Percentiles rank a stretch among this genome's conserved stretches.
These are phyloP conservation scores for Macroteleia sp. DNA, from an alignment of 2,888 invertebrate genomes.

Conservation along the genomic window DNA sequence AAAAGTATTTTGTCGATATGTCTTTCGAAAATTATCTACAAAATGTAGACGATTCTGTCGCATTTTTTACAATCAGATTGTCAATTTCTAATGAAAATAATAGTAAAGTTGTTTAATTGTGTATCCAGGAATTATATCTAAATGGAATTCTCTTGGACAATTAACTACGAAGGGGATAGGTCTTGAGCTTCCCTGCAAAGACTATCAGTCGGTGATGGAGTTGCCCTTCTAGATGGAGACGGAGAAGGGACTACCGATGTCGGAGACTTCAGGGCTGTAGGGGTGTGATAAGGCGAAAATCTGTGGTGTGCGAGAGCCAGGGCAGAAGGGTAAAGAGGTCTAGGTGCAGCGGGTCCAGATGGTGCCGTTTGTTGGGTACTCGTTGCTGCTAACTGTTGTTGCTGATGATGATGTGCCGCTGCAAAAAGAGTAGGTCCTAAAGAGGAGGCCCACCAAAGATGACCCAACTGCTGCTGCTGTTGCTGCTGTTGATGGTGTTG, in stretches of 20 bases:
- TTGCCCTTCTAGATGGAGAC: constrained; percentile 77
- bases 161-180: constrained; percentile 81
- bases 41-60: not conserved
- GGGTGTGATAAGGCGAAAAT: constrained; percentile 82
- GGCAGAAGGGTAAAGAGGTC: constrained; percentile 80
- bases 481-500: constrained; percentile 77
- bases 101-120: not conserved
- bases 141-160: constrained; percentile 30
- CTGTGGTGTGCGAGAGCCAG: constrained; percentile 82
- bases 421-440: constrained; percentile 84
- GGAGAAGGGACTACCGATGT: constrained; percentile 76
- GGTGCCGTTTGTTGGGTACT: constrained; percentile 79
- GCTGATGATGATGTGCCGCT: constrained; percentile 84
- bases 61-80: not conserved
- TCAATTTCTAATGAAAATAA: not conserved
- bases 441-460: constrained; percentile 82
- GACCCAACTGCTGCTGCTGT: constrained; percentile 75
- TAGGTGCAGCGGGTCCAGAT: constrained; percentile 78
- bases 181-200: constrained; percentile 81
- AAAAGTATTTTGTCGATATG: constrained; percentile 3
- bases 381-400: constrained; percentile 86
- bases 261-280: constrained; percentile 75
- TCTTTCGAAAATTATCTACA: not conserved
- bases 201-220: constrained; percentile 82
- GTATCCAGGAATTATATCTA: constrained; percentile 3